Evolutionary conservation across 1,140 invertebrate species (phyloP), one percentile per base, ranked within the genome.

Genomic region (Phenacoccus solenopsis): DNA sequence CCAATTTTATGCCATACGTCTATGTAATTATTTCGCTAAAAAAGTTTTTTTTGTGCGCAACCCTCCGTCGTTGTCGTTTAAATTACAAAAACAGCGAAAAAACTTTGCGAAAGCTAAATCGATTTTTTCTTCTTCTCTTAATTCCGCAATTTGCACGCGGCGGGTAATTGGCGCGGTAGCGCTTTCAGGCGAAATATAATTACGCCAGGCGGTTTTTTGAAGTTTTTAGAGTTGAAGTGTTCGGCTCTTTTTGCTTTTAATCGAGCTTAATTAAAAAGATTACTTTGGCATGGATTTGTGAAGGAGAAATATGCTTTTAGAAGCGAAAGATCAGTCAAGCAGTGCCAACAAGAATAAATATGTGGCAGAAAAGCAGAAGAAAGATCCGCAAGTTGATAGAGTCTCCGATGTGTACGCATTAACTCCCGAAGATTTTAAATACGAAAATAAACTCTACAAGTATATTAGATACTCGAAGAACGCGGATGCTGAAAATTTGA

Each of bases 401-500:
- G 25, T 12, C 35, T 69, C n/a, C 22, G 75, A 76, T 72, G 77
- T 76, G 75, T 82, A 87, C 76, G 88, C 86, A 28, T 85, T 88
- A 75, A 88, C 86, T 5, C 87, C 87, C 5, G 85, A 88, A 74
- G 88, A 90, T 76, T 88, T 89, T 77, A 89, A 88, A 77, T 89
- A 88, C 75, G 87, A 88, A 74, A 89, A 89, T 81, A 88, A 89
- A 78, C 88, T 89, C 78, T 89, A 89, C 78, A 88, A 89, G 75
- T 89, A 89, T 76, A 85, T 89, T 73, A 89, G 89, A 77, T 90
- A 89, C 76, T 87, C 85, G 22, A 88, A 88, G 75, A 86, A 85
- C 73, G 84, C 84, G 75, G 88, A 88, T 32, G 22, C 25, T 24
- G 87, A 88, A 74, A 84, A 84, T 73, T 83, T 82, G 74, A 88